These are phyloP conservation scores for Drosophila takahashii DNA, from an alignment of 1,140 invertebrate genomes.

Conservation along the genomic window DNA sequence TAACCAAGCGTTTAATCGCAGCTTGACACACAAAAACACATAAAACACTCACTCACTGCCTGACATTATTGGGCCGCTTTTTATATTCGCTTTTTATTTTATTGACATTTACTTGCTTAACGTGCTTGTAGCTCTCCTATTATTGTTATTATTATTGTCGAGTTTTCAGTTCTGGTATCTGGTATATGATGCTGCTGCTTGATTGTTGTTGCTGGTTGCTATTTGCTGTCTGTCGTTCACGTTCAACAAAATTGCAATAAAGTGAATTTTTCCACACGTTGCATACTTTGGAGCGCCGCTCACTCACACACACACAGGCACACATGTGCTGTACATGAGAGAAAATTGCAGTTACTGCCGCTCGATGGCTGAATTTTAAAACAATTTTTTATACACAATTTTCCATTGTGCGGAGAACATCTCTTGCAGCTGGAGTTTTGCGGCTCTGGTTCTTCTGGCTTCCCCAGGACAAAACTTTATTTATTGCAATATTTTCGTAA, in stretches of 20 bases:
- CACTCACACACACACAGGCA: conserved; percentile 43
- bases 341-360: conserved; percentile 75
- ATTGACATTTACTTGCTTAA: conserved; percentile 80
- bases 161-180: conserved; percentile 36
- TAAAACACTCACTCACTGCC: conserved; percentile 25
- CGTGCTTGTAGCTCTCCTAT: conserved; percentile 52
- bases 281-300: conserved; percentile 73
- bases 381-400: conserved; percentile 79
- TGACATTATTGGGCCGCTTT: conserved; percentile 9
- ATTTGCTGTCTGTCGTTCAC: conserved; percentile 36
- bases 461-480: conserved; percentile 26
- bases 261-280: conserved; percentile 75
- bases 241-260: conserved; percentile 74
- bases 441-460: neutral
- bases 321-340: conserved; percentile 5
- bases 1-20: conserved; percentile 78
- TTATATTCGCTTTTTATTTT: conserved; percentile 30
- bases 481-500: conserved; percentile 56
- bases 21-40: conserved; percentile 57
- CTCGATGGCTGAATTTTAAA: conserved; percentile 75
- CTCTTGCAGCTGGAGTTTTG: conserved; percentile 12
- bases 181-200: conserved; percentile 23
- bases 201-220: conserved; percentile 17
- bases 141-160: conserved; percentile 62
- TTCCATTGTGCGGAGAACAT: conserved; percentile 43